These are phyloP conservation scores for Cheilosia grossa DNA, from an alignment of 2,888 invertebrate species.

Conservation along the genomic window DNA sequence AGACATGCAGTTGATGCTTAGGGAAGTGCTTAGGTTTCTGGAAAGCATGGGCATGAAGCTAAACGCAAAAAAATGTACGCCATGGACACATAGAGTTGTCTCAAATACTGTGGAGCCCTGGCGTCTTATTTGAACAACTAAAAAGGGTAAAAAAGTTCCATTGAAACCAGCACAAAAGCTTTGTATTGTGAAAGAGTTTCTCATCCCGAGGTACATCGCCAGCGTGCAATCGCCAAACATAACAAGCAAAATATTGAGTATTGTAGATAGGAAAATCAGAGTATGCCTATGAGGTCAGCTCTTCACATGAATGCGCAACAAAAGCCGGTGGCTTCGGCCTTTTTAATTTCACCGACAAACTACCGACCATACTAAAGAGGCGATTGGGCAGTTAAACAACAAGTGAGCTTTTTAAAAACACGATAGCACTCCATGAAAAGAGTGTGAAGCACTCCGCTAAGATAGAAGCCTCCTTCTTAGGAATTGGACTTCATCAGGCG, in stretches of 20 bases:
- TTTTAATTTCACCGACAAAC: neutral
- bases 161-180: too few species aligned
- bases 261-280: neutral
- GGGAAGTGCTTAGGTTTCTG: neutral
- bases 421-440: neutral
- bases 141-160: too few species aligned
- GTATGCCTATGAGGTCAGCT: neutral
- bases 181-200: neutral
- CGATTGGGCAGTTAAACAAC: neutral
- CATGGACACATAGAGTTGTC: too few species aligned
- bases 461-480: neutral
- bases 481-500: neutral
- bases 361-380: neutral
- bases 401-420: neutral
- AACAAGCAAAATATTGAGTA: neutral
- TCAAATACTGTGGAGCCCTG: too few species aligned
- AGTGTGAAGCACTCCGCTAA: neutral
- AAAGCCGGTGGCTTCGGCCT: neutral
- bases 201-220: neutral
- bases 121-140: too few species aligned
- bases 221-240: neutral
- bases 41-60: slow-evolving; percentile 11
- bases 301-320: neutral
- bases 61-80: neutral
- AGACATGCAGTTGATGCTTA: neutral